Base-by-base conservation (phyloP, 2,888 invertebrate genomes). In the Stenolophus ochropezus region DNA sequence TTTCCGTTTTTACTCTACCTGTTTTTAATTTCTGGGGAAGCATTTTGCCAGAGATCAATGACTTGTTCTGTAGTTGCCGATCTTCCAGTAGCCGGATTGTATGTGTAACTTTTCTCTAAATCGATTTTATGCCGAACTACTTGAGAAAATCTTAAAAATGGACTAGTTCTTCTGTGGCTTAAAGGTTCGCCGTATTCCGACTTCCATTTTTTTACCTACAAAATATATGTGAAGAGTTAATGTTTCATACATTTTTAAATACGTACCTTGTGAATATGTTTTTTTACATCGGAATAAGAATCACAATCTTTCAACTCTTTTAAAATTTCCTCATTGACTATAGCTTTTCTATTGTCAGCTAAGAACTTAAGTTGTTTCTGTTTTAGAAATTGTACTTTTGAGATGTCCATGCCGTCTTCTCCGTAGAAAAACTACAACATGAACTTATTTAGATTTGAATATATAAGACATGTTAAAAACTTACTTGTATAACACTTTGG, bases 401-500 rank as follows among this genome's bases (percentile, higher is more conserved):
- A 91, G 65, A 99, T 94, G 86, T 99, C 99, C 85, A 97, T 91
- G 0, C 97, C 97, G 88, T 98, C 98, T 90, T 98, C 98, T 0
- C 98, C 98, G 86, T 98, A 98, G 16, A 94, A 91, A 89, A 96
- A 98, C 91, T 95, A 77, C 84, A 85, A 82, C 79, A 69, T 81
- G 42, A 42, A 82, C 4, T n/a, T n/a, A n/a, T n/a, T n/a, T n/a
- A 61, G 14, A 61, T 61, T 81, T 74, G 18, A 42, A 42, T 8
- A 51, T 21, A 47, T 18, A 2, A 18, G 4, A 42, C 11, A 8
- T 33, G 33, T 16, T 61, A 16, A 65, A 61, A 49, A 82, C 58
- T 86, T 86, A 94, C 92, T 90, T 98, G 99, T 75, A 99, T 93
- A 0, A 99, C 93, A 87, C 95, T 95, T 33, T 95, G 95, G 88